Evolutionary conservation across 1,140 invertebrate genomes (phyloP).

Genomic region (Tachypleus tridentatus): DNA sequence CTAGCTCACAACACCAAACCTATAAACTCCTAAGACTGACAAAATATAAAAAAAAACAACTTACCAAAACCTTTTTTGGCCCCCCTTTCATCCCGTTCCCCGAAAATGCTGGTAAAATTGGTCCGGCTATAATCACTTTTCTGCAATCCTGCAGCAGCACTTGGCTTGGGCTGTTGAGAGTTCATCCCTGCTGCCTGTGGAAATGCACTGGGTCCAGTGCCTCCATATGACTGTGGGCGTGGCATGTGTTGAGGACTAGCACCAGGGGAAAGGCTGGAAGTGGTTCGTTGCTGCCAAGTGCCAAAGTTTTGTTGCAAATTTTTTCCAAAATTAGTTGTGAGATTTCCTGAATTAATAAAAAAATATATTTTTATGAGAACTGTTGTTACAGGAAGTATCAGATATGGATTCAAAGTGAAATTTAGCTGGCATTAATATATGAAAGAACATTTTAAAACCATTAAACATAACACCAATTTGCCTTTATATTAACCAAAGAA

Average conservation of each 20-base stretch:
- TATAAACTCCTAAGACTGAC: too few relatives aligned
- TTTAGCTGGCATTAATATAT: too few relatives aligned
- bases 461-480: too few relatives aligned
- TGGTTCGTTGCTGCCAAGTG: not conserved
- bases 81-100: slow-evolving; percentile 27
- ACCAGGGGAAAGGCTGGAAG: slow-evolving; percentile 2
- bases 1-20: too few relatives aligned
- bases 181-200: not conserved
- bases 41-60: slow-evolving; percentile 4
- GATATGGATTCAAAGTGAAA: too few relatives aligned
- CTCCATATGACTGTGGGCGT: slow-evolving; percentile 17
- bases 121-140: slow-evolving; percentile 47
- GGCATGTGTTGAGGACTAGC: slow-evolving; percentile 17
- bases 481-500: too few relatives aligned
- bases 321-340: too few relatives aligned
- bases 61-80: slow-evolving; percentile 31
- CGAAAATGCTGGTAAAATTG: slow-evolving; percentile 49
- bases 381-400: too few relatives aligned
- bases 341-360: too few relatives aligned
- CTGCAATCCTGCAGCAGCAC: slow-evolving; percentile 14
- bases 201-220: slow-evolving; percentile 11
- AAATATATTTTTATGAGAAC: too few relatives aligned
- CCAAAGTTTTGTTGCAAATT: too few relatives aligned
- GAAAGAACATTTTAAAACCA: too few relatives aligned
- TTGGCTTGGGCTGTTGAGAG: not conserved